A percentile compares a stretch with the other conserved stretches of the same genome.
phyloP scores from a whole-genome alignment of 1,140 invertebrate species.

The Drosophila gunungcola region DNA sequence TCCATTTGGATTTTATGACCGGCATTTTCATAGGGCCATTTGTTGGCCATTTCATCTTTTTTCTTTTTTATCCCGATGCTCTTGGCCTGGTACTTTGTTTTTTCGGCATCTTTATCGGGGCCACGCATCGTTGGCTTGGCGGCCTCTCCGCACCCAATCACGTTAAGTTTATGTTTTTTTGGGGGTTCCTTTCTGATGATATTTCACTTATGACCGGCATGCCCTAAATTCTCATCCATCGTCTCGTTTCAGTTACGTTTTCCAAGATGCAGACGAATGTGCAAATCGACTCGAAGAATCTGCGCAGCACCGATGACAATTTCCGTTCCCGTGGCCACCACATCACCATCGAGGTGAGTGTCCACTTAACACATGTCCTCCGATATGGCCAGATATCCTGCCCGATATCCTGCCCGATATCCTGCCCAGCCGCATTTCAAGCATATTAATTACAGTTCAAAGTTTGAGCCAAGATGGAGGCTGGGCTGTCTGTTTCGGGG shows the following conservation, averaged over 20 bases:
- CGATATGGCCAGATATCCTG: background rate
- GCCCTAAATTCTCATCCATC: conserved; percentile 50
- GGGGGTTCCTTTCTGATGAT: conserved; percentile 9
- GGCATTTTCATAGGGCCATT: conserved; percentile 36
- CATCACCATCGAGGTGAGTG: conserved; percentile 84
- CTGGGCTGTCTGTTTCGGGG: conserved; percentile 4
- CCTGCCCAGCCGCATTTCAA: conserved; percentile 4
- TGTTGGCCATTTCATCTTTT: conserved; percentile 6
- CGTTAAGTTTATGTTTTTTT: conserved; percentile 47
- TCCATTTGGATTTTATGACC: conserved; percentile 45
- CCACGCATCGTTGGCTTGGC: conserved; percentile 65
- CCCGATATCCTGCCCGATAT: background rate
- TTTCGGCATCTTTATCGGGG: conserved; percentile 56
- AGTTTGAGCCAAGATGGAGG: conserved; percentile 15
- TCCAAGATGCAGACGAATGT: conserved; percentile 88
- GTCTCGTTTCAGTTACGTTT: conserved; percentile 1
- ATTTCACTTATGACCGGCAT: conserved; percentile 56
- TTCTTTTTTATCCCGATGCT: background rate
- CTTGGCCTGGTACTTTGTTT: background rate
- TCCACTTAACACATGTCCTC: conserved; percentile 24
- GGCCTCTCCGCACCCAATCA: conserved; percentile 51
- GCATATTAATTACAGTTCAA: conserved; percentile 63
- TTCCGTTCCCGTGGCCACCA: conserved; percentile 86
- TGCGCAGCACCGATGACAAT: conserved; percentile 86
- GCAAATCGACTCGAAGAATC: conserved; percentile 88